Evolutionary conservation across 2,113 vertebrate genomes (phyloP).

Genomic region (Brachypteracias leptosomus): DNA sequence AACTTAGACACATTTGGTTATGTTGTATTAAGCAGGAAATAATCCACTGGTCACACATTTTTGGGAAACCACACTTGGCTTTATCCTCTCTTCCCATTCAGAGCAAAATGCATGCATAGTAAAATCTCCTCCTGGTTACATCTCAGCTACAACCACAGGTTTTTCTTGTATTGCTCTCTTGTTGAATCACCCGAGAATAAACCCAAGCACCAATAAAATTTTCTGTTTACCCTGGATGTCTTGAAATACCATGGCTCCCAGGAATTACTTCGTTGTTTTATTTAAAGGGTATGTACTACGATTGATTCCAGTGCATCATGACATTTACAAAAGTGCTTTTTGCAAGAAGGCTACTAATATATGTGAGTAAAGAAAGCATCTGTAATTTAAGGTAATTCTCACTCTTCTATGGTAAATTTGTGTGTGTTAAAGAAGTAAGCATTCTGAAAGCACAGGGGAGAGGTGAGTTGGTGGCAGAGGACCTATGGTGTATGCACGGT

Average conservation of each 20-base stretch:
- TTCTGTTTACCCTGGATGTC: slow-evolving; percentile 45
- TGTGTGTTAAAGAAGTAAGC: not conserved
- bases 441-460: not conserved
- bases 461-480: not conserved
- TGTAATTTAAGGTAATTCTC: not conserved
- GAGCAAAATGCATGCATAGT: not conserved
- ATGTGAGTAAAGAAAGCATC: not conserved
- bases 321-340: slow-evolving; percentile 63
- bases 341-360: not conserved
- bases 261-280: slow-evolving; percentile 59
- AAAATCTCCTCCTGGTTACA: not conserved
- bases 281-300: slow-evolving; percentile 37
- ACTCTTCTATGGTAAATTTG: not conserved
- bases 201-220: slow-evolving; percentile 29
- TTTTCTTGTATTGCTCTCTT: not conserved
- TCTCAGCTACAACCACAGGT: not conserved
- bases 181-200: not conserved
- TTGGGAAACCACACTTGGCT: slow-evolving; percentile 28
- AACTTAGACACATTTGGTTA: not conserved
- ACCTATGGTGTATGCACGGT: fast-evolving
- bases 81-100: not conserved
- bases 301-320: slow-evolving; percentile 52
- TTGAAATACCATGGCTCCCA: slow-evolving; percentile 59
- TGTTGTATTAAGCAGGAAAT: slow-evolving; percentile 46
- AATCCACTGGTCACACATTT: slow-evolving; percentile 22